These are phyloP conservation scores for Pristionchus mayeri DNA, from an alignment of 2,888 invertebrate genomes.

Conservation along the genomic window DNA sequence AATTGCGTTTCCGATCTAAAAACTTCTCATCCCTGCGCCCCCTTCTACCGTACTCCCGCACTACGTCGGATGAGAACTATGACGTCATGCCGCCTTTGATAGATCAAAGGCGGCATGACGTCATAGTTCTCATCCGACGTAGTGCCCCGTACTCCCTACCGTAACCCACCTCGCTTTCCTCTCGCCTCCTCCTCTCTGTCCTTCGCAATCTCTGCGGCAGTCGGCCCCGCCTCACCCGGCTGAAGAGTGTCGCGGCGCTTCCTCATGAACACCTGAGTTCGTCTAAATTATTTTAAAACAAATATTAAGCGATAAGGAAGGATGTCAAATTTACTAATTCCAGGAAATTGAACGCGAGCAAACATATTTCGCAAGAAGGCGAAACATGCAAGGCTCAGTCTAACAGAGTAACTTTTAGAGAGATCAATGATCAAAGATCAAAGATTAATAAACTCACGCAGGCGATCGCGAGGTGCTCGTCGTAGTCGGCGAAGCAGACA, in stretches of 20 bases:
- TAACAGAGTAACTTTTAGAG: too few species aligned
- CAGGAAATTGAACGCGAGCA: too few species aligned
- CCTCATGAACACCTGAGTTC: not conserved
- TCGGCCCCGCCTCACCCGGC: conserved; percentile 17
- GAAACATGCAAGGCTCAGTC: too few species aligned
- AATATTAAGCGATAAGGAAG: too few species aligned
- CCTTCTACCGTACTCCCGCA: not conserved
- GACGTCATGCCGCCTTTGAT: too few species aligned
- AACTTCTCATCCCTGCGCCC: not conserved
- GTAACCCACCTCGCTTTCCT: not conserved
- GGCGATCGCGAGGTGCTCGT: conserved; percentile 41
- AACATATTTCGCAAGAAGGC: too few species aligned
- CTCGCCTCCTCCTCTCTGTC: not conserved
- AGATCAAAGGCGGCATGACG: too few species aligned
- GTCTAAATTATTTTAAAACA: too few species aligned
- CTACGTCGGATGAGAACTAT: not conserved
- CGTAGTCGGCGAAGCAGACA: conserved; percentile 40
- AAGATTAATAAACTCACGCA: conserved; percentile 7
- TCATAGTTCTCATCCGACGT: too few species aligned
- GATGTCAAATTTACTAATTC: not conserved
- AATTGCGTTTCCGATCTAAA: not conserved
- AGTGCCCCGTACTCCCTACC: not conserved
- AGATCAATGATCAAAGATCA: not conserved
- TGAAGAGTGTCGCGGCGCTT: not conserved
- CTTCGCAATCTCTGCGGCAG: not conserved